Percentiles rank a stretch among this genome's conserved stretches.
Evolutionary conservation across 2,888 invertebrate genomes (phyloP).

Genomic region (Stenichneumon culpator): DNA sequence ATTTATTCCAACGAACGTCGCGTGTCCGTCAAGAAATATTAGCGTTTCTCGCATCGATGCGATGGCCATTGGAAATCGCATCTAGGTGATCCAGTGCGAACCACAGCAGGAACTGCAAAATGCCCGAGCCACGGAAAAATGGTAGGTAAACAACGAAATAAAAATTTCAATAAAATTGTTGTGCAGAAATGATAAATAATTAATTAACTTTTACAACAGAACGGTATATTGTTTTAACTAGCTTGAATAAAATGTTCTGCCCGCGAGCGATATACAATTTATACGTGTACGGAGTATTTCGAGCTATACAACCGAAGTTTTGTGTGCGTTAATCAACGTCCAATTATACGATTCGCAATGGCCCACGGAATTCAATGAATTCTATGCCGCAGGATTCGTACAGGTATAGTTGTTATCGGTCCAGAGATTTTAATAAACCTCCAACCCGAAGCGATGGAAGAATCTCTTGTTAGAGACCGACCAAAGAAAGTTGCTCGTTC

Average conservation of each 20-base stretch:
- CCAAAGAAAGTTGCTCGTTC: constrained; percentile 54
- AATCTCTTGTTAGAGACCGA: constrained; percentile 21
- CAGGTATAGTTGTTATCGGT: constrained; percentile 27
- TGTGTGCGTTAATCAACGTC: neutral
- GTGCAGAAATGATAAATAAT: neutral
- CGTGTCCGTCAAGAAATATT: neutral
- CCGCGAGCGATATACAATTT: neutral
- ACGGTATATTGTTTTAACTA: neutral
- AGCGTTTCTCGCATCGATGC: neutral
- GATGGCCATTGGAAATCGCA: neutral
- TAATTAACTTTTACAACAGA: neutral
- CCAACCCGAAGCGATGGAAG: neutral
- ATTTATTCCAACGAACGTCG: neutral
- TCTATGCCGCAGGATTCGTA: constrained; percentile 18
- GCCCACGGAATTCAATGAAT: constrained; percentile 3
- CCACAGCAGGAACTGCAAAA: neutral
- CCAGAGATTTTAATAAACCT: constrained; percentile 54
- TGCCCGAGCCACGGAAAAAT: neutral
- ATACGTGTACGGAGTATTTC: neutral
- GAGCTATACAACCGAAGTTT: neutral
- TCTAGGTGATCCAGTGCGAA: neutral
- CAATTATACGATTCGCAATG: constrained; percentile 8
- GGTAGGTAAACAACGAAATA: neutral
- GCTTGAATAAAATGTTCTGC: neutral
- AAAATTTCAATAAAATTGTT: neutral